Evolutionary conservation across 2,113 vertebrate genomes (phyloP).

Genomic region (Neolamprologus falcicula): DNA sequence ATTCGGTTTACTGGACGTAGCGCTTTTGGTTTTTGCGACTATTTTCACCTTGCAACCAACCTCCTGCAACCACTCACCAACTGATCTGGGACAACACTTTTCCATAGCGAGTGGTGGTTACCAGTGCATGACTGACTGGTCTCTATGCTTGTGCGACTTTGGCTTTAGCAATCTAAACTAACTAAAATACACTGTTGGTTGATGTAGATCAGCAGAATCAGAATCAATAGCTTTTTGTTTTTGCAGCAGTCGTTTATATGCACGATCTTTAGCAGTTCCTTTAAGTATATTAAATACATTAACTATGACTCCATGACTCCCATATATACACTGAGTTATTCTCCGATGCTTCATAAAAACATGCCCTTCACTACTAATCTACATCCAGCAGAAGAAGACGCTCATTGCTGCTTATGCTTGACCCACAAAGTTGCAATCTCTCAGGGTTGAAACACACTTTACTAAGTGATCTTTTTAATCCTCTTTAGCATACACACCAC

Average conservation of each 20-base stretch:
- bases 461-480: neutral
- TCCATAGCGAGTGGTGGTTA: neutral
- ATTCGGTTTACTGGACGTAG: neutral
- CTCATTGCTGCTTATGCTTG: neutral
- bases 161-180: neutral
- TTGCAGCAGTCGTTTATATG: neutral
- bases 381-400: neutral
- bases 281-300: neutral
- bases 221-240: neutral
- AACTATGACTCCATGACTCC: neutral
- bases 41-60: neutral
- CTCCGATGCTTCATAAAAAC: neutral
- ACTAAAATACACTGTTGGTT: neutral
- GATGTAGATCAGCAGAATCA: neutral
- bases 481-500: neutral
- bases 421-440: neutral
- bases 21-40: fast-evolving
- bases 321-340: neutral
- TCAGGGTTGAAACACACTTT: neutral
- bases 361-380: neutral
- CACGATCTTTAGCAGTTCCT: neutral
- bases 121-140: neutral
- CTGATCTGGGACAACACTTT: neutral
- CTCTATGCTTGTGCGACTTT: neutral
- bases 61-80: neutral